Evolutionary conservation across 2,888 invertebrate genomes (phyloP), one percentile per base, ranked within the genome.

Genomic region (Drosophila mimica): DNA sequence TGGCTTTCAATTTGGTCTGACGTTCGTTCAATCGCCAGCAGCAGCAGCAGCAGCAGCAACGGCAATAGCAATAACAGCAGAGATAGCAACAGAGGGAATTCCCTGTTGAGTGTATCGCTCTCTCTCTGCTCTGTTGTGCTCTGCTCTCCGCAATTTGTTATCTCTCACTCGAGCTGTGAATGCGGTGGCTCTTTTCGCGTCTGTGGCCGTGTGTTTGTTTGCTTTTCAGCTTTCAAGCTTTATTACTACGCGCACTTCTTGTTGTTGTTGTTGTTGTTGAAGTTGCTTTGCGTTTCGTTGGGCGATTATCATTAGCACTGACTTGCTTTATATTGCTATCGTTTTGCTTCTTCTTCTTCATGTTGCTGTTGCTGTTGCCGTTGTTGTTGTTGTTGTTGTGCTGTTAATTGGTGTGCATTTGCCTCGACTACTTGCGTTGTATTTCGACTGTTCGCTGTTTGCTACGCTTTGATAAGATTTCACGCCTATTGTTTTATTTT

Each of bases 41-140:
- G 54, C 20, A 40, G 49, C 49, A 56, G 74, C 65, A 73, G 79
- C 83, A 25, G 3, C 25, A 25, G 2, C 25, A 25, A 25, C 25
- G 25, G 25, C 25, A 25, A 25, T 25, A 25, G 25, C 25, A 25
- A 25, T 25, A 25, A 3, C 25, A 25, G 89, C 40, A 36, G 54
- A 43, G n/a, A 61, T 28, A 69, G 49, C 52, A 61, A 73, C 70
- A 78, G 81, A 89, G 89, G 91, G 91, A 90, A 91, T 91, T 91
- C 91, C 91, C 91, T 83, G 60, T 70, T 74, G 69, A 74, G 70
- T 60, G 66, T 61, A 43, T 43, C 20, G 30, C 30, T 25, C 52
- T 25, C 61, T 33, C 57, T 58, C 53, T 5, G 46, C 20, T 20
- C 13, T 20, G 13, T 13, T 43, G 6, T 43, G 36, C 4, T 34